phyloP scores from a whole-genome alignment of 2,113 vertebrate species.

The Pao palembangensis region DNA sequence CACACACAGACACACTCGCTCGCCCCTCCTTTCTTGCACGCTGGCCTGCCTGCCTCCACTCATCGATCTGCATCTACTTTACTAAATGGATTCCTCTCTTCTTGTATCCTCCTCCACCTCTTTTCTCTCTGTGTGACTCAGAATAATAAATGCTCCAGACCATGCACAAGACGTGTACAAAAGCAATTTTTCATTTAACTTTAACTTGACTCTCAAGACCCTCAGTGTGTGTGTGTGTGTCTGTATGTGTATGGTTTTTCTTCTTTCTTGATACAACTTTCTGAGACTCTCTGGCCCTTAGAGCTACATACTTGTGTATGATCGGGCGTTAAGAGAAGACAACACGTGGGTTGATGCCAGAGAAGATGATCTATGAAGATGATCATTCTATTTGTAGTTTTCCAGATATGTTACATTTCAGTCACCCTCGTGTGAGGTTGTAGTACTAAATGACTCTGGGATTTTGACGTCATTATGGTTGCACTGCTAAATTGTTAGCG shows the following conservation, averaged over 20 bases:
- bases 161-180: conserved; percentile 48
- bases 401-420: neutral
- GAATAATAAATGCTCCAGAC: conserved; percentile 74
- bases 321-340: conserved; percentile 44
- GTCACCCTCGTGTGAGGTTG: neutral
- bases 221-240: conserved; percentile 22
- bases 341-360: conserved; percentile 14
- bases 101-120: conserved; percentile 55
- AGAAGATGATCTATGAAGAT: conserved; percentile 6
- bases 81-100: conserved; percentile 75
- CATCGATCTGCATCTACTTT: conserved; percentile 81
- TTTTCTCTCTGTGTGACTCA: conserved; percentile 58
- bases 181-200: conserved; percentile 78
- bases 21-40: conserved; percentile 49
- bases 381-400: too few relatives aligned
- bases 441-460: too few relatives aligned
- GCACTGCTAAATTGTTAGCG: too few relatives aligned
- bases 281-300: conserved; percentile 36
- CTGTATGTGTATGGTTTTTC: conserved; percentile 40
- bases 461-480: too few relatives aligned
- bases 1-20: conserved; percentile 4
- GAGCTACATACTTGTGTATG: conserved; percentile 16
- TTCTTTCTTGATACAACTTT: conserved; percentile 58
- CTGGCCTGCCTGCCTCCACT: conserved; percentile 70
- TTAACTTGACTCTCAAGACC: conserved; percentile 51